Evolutionary conservation across 2,888 invertebrate genomes (phyloP), one percentile per base, ranked within the genome.

Genomic region (Argynnis bischoffii): DNA sequence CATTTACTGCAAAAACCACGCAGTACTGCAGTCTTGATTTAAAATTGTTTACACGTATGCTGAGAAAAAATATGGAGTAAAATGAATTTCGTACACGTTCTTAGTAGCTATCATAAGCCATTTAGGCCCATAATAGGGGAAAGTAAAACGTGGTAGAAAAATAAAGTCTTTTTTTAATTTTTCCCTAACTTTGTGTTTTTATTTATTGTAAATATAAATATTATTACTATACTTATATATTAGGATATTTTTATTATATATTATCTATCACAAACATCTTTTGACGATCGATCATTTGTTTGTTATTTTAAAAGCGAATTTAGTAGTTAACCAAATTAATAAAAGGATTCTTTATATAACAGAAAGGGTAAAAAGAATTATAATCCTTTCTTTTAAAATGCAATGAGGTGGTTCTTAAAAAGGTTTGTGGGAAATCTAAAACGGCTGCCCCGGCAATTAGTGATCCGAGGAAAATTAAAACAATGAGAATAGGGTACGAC

Each of bases 351-450:
- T 41, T 82, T 80, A 84, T 81, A 81, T 81, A 70, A 77, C 77
- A 76, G 78, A 78, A 79, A 65, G 65, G 85, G 84, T 81, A 83
- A 84, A 85, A 84, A 89, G 87, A 90, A 90, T 91, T 90, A 91
- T 91, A 91, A 92, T 91, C 92, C 88, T 89, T 92, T 92, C 88
- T 90, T 91, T 90, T 90, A 91, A 91, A 92, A 91, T 90, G 92
- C 92, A 91, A 89, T 91, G 92, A 90, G 90, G 87, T 90, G 91
- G 90, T 88, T 88, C 89, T 88, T 90, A 87, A 87, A 88, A 90
- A 86, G 88, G 89, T 88, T 90, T 89, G 89, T 80, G 86, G 90
- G 84, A 85, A 87, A 89, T 89, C 89, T 88, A 87, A 89, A 90
- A 89, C 86, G 86, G 86, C 83, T 84, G 82, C 85, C 83, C 81